These are phyloP conservation scores for Heliconius hermathena DNA, from an alignment of 1,140 invertebrate genomes.

Conservation along the genomic window DNA sequence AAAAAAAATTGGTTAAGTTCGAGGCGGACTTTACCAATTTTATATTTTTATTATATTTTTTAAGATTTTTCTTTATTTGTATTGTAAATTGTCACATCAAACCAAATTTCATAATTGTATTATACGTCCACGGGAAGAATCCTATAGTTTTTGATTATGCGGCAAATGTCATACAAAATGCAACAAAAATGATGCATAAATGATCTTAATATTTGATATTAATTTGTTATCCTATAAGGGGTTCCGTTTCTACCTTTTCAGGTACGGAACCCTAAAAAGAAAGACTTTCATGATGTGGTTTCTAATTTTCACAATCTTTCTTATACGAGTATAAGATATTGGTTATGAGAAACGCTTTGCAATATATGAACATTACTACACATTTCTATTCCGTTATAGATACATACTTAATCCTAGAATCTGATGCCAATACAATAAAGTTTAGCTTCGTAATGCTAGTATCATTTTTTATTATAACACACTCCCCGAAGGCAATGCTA, in stretches of 20 bases:
- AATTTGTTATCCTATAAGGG: too few relatives aligned
- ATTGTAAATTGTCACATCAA: too few relatives aligned
- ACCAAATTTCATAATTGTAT: too few relatives aligned
- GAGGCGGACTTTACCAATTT: too few relatives aligned
- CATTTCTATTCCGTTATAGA: neutral
- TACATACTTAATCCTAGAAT: slow-evolving; percentile 13
- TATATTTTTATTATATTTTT: too few relatives aligned
- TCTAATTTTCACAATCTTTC: neutral
- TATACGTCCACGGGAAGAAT: too few relatives aligned
- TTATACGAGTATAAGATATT: neutral
- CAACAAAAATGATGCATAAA: too few relatives aligned
- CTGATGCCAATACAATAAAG: slow-evolving; percentile 7
- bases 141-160: too few relatives aligned
- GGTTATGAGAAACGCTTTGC: neutral
- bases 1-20: too few relatives aligned
- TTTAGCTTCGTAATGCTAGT: slow-evolving; percentile 18
- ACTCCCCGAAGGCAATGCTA: neutral
- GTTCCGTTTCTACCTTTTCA: neutral
- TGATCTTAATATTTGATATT: too few relatives aligned
- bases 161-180: too few relatives aligned
- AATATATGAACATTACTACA: neutral
- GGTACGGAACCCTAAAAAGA: neutral
- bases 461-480: slow-evolving; percentile 15
- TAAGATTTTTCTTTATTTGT: too few relatives aligned
- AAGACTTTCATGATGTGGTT: neutral